Base-by-base conservation (phyloP, 2,113 vertebrate species). In the Puntigrus tetrazona region DNA sequence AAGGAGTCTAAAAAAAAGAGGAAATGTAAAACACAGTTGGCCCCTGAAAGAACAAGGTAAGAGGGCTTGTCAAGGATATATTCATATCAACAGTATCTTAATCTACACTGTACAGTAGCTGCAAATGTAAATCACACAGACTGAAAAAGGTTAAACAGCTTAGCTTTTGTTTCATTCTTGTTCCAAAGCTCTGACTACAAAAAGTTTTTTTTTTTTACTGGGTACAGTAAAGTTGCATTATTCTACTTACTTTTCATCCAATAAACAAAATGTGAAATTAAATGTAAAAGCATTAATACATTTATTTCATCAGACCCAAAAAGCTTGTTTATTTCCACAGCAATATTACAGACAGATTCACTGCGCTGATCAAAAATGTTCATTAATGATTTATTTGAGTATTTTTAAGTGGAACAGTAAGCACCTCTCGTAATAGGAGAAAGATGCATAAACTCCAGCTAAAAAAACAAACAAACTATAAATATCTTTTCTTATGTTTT, bases 1-100 rank as follows among this genome's bases (percentile, higher is more conserved):
- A 97, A 95, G 95, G 97, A 97, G 94, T 97, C 97, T 94, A 98
- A 97, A 97, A 97, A 97, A 94, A 96, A 93, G 94, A 98, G 96
- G 96, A 96, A 97, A 93, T 93, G 95, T 92, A 97, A 97, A 96
- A 89, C 92, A 29, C 96, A 95, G 79, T 91, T 94, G 92, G 94
- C 92, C 92, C 94, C 95, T 93, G 95, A 95, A 83, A 94, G 91
- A 0, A 94, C 94, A 95, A 99, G 97, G 97, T 99, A 98, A 99
- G 94, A 91, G 27, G 43, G 65, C 82, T 63, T 86, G 22, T 70
- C 70, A 52, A 59, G 45, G 47, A 85, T 27, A 82, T 77, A 22
- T 29, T 29, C 43, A 18, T 74, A 69, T 16, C 20, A 22, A 25
- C 70, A 45, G 41, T 16, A 22, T 75, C 45, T 72, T 55, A 47